Evolutionary conservation across 2,797 vertebrate species (phyloP).

Genomic region (Intellagama lesueurii): DNA sequence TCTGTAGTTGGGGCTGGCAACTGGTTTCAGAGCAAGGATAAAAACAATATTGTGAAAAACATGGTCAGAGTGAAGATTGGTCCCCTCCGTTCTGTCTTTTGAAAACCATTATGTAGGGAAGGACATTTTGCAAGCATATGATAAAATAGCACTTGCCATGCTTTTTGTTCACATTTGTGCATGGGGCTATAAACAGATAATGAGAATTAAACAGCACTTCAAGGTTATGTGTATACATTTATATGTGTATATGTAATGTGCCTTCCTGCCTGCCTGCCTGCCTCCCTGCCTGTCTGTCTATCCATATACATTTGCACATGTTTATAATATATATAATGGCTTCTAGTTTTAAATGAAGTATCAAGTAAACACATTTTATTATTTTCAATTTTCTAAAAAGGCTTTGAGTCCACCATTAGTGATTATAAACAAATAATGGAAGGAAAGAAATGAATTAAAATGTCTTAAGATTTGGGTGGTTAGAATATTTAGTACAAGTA

Average conservation of each 20-base stretch:
- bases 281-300: too few species aligned
- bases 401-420: background rate
- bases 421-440: background rate
- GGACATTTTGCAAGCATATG: conserved; percentile 3
- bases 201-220: too few species aligned
- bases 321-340: background rate
- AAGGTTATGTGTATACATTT: too few species aligned
- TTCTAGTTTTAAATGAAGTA: background rate
- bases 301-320: too few species aligned
- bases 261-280: too few species aligned
- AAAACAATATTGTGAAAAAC: background rate
- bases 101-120: background rate
- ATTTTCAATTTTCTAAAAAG: background rate
- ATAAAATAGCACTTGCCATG: background rate
- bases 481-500: conserved; percentile 21
- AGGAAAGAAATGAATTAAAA: conserved; percentile 23
- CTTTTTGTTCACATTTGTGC: background rate
- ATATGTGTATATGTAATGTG: too few species aligned
- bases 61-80: background rate
- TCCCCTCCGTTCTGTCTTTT: background rate
- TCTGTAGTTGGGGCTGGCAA: too few species aligned
- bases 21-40: background rate
- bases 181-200: too few species aligned
- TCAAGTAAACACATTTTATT: background rate
- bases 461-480: conserved; percentile 4